Base-by-base conservation (phyloP, 2,888 invertebrate genomes). In the Eristalinus sepulchralis region DNA sequence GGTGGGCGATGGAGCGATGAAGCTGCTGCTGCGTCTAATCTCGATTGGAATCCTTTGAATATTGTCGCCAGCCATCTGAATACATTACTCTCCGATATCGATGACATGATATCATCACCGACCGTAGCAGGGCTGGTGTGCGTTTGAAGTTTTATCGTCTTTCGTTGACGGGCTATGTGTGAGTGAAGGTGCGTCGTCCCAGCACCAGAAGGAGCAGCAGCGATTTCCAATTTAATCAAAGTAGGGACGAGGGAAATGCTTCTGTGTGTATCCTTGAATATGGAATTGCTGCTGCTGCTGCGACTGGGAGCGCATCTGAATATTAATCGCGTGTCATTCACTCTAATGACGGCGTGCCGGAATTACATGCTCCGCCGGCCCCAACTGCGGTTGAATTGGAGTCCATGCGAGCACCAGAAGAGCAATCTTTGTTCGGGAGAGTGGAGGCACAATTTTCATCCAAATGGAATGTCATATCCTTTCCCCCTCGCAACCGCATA, bases 401-500 rank as follows among this genome's bases (percentile, higher is more conserved):
- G 57, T 53, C 17, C 47, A 36, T 53, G 24, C 59, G 27, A 62
- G 64, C 27, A 60, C 20, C 4, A n/a, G 36, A 1, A 31, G 62
- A 24, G 34, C 22, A 39, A 57, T 2, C 9, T 39, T 27, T 62
- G 24, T 22, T n/a, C 27, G 27, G 5, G 27, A 27, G 2, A 27
- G 2, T 27, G 27, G 27, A 27, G 27, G 5, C 5, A 27, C 27
- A 27, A 27, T 27, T 27, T 27, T 27, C 27, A 27, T 5, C 27
- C 31, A 60, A 27, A 24, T 17, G 53, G 11, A 33, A 59, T 57
- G 27, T 66, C 47, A 87, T 89, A 75, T 91, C 91, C 36, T 91
- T 90, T 73, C 89, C 88, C n/a, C 91, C 90, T 64, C 90, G 92
- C 27, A 90, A 89, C 9, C 91, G 90, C 91, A 83, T 88, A 90